Conservation (phyloP, 2,888 invertebrate genomes). For the Patella depressa region DNA sequence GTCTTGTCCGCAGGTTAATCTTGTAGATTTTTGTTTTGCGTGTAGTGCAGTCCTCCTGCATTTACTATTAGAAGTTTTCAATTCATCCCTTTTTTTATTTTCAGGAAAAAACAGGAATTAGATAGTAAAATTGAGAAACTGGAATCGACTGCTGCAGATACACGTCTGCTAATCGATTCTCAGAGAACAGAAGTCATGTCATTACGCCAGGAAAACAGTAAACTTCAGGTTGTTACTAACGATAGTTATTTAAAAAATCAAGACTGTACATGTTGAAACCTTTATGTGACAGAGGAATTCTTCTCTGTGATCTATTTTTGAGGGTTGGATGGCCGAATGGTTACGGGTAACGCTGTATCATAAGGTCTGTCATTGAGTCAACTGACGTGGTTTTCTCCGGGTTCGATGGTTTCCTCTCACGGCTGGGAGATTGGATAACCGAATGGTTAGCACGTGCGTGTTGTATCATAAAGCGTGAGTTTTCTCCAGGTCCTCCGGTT, state of each 20-base stretch:
- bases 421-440: too few species aligned
- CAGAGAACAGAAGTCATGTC: conserved; percentile 52
- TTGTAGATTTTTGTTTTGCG: too few species aligned
- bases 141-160: conserved; percentile 45
- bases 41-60: too few species aligned
- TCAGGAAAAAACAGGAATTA: conserved; percentile 48
- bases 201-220: conserved; percentile 42
- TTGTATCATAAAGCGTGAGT: too few species aligned
- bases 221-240: conserved; percentile 43
- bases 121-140: conserved; percentile 43
- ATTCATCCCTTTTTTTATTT: not conserved
- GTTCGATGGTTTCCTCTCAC: too few species aligned
- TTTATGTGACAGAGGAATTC: too few species aligned
- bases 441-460: too few species aligned
- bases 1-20: too few species aligned
- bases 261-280: too few species aligned
- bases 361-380: conserved; percentile 14
- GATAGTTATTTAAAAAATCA: too few species aligned
- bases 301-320: not conserved
- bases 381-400: not conserved
- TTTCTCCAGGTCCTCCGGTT: too few species aligned
- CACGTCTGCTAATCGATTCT: conserved; percentile 49
- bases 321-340: conserved; percentile 6
- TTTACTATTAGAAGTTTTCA: too few species aligned
- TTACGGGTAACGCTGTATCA: conserved; percentile 23